Evolutionary conservation across 1,140 invertebrate species (phyloP), one percentile per base, ranked within the genome.

Genomic region (Charaxes varanes): DNA sequence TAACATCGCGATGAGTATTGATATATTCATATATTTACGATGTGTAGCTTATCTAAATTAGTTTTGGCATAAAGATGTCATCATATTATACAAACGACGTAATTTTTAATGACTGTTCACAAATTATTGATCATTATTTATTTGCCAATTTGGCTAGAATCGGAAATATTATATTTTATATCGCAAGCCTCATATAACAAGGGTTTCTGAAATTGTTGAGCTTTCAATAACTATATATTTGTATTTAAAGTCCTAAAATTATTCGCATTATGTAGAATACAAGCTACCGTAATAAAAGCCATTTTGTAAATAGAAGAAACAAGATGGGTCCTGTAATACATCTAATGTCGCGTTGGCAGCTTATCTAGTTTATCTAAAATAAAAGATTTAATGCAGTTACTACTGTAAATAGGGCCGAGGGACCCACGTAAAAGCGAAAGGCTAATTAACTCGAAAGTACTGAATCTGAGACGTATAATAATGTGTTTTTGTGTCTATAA

Each of bases 171-270:
- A 55, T 62, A 53, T 55, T 57, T 56, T 61, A 45, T 53, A 63
- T 57, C 53, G 56, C 59, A 51, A 66, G 63, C 68, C 67, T 72
- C 70, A 62, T 57, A 53, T 57, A 45, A 73, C 57, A 80, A 80
- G 74, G 69, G 71, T 74, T 60, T 74, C 60, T 62, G 64, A 61
- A 79, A 80, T 56, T 60, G 62, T 69, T 77, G 76, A 80, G 76
- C 76, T 80, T 79, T 65, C 59, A 62, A 64, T 69, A 62, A 63
- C 60, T 57, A 70, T 73, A 66, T 67, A 73, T 70, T 60, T 58
- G 40, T 61, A 62, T 54, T 53, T 51, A 55, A 61, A 53, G 16
- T 53, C 36, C 44, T 42, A 42, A 51, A 58, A 51, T 48, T 42
- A 62, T 44, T 47, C 48, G 53, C 57, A 37, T 45, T 50, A 49